Evolutionary conservation across 2,113 vertebrate species (phyloP).

Genomic region (Podocnemis expansa): DNA sequence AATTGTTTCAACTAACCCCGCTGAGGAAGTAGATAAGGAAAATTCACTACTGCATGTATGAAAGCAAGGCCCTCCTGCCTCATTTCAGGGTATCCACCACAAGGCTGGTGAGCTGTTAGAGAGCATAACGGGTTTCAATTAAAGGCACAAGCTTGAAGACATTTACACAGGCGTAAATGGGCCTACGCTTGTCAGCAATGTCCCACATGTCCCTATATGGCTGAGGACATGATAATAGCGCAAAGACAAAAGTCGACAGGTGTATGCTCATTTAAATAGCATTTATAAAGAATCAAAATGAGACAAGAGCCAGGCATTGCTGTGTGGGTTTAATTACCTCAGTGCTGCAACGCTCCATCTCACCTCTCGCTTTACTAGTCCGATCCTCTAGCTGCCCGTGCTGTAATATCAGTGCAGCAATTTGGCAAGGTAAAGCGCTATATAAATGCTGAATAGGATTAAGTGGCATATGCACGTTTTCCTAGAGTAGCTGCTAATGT

Average conservation of each 20-base stretch:
- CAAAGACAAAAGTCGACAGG: no score
- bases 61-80: neutral
- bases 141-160: neutral
- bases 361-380: neutral
- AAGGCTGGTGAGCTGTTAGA: neutral
- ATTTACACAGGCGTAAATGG: no score
- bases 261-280: no score
- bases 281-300: no score
- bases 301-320: no score
- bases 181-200: neutral
- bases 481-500: neutral
- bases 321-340: no score
- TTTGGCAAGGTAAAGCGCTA: neutral
- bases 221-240: neutral
- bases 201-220: neutral
- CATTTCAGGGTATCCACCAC: neutral
- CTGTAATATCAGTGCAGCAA: neutral
- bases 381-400: neutral
- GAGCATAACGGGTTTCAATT: neutral
- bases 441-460: neutral
- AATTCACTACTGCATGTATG: rapidly evolving
- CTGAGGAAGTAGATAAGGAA: neutral
- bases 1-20: neutral
- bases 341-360: neutral
- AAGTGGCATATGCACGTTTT: neutral